phyloP scores from a whole-genome alignment of 2,888 invertebrate genomes.

The Hydroisotoma schaefferi region DNA sequence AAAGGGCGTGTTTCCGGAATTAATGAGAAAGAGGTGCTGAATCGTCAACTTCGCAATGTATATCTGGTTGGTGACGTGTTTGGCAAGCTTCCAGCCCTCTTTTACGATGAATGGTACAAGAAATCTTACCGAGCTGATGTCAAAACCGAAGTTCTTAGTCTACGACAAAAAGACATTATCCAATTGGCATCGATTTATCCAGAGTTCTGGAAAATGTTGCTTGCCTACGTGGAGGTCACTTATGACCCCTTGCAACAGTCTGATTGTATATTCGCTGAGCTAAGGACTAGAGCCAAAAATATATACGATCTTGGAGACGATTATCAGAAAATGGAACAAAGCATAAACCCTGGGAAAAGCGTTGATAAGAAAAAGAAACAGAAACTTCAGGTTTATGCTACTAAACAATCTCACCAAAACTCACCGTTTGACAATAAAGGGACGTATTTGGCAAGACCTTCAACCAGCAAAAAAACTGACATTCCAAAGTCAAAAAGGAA shows the following conservation, averaged over 20 bases:
- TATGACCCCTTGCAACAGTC: slow-evolving; percentile 21
- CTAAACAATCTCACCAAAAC: too few species aligned
- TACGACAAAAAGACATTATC: slow-evolving; percentile 26
- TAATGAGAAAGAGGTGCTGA: not conserved
- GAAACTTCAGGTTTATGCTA: not conserved
- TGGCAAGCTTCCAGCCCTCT: slow-evolving; percentile 33
- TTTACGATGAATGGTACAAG: slow-evolving; percentile 32
- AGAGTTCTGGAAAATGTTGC: slow-evolving; percentile 25
- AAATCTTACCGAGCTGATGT: slow-evolving; percentile 39
- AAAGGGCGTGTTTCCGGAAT: slow-evolving; percentile 31
- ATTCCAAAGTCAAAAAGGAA: too few species aligned
- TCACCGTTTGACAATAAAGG: too few species aligned
- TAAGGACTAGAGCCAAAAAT: slow-evolving; percentile 11
- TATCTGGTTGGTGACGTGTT: slow-evolving; percentile 33
- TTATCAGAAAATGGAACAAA: slow-evolving; percentile 3
- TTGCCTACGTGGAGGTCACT: slow-evolving; percentile 6
- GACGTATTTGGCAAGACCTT: too few species aligned
- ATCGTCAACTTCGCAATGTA: slow-evolving; percentile 21
- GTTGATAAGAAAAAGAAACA: not conserved
- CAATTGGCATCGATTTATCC: slow-evolving; percentile 22
- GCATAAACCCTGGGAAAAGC: not conserved
- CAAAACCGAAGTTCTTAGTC: slow-evolving; percentile 30
- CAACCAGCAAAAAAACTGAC: too few species aligned
- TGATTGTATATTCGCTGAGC: slow-evolving; percentile 26
- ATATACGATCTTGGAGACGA: slow-evolving; percentile 26